Evolutionary conservation across 2,888 invertebrate species (phyloP).

Genomic region (Coenonympha arcania): DNA sequence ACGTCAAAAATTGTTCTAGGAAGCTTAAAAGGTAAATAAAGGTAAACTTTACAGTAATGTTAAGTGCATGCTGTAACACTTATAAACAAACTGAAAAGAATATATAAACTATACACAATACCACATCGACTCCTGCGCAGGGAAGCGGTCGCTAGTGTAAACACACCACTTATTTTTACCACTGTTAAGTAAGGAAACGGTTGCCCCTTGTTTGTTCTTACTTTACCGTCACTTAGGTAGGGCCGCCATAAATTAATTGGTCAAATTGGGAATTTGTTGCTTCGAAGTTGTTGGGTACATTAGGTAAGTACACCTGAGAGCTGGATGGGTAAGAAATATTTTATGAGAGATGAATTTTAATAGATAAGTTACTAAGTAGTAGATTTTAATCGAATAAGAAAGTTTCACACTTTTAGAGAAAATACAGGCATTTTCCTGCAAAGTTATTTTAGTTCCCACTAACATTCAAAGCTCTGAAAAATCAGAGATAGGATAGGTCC

Average conservation of each 20-base stretch:
- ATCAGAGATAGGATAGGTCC: too few species aligned
- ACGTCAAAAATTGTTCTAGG: too few species aligned
- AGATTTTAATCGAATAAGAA: too few species aligned
- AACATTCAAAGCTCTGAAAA: too few species aligned
- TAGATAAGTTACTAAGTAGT: too few species aligned
- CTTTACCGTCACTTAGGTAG: constrained; percentile 13
- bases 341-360: too few species aligned
- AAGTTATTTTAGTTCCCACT: too few species aligned
- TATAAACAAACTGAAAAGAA: constrained; percentile 15
- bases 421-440: too few species aligned
- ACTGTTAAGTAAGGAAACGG: constrained; percentile 29
- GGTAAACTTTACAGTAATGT: background rate
- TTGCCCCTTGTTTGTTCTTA: constrained; percentile 16
- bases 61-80: constrained; percentile 10
- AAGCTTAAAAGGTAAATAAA: background rate
- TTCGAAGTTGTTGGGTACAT: too few species aligned
- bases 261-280: background rate
- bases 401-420: too few species aligned
- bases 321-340: too few species aligned
- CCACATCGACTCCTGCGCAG: constrained; percentile 14
- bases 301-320: too few species aligned
- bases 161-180: constrained; percentile 31
- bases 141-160: constrained; percentile 30
- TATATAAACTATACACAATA: constrained; percentile 16
- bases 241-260: background rate